A percentile compares a stretch with the other conserved stretches of the same genome.
Evolutionary conservation across 2,888 invertebrate species (phyloP).

Genomic region (Eupithecia inturbata): DNA sequence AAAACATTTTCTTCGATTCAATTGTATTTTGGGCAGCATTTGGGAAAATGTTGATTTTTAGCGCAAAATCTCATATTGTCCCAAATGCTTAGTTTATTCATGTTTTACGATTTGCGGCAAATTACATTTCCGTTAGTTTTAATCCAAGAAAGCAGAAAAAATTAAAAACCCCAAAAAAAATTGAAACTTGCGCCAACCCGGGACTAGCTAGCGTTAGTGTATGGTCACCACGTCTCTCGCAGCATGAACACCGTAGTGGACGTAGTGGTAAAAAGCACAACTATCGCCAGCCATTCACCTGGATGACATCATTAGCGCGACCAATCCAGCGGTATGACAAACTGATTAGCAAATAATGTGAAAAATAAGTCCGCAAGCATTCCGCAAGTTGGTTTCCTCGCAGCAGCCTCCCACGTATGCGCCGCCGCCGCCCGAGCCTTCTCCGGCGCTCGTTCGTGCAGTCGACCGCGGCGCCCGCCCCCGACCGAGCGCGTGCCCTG

Average conservation of each 20-base stretch:
- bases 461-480: not conserved
- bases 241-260: not conserved
- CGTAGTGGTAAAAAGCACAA: not conserved
- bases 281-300: not conserved
- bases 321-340: not conserved
- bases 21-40: no score
- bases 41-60: no score
- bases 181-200: no score
- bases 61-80: no score
- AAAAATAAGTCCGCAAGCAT: not conserved
- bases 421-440: not conserved
- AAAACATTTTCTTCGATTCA: no score
- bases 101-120: no score
- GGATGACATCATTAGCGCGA: slow-evolving; percentile 1
- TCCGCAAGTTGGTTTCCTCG: not conserved
- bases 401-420: not conserved
- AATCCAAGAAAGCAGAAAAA: no score
- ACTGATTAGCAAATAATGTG: not conserved
- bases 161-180: no score
- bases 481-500: not conserved
- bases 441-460: not conserved
- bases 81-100: no score
- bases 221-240: no score
- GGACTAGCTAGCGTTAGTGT: no score
- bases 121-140: no score